Evolutionary conservation across 2,888 invertebrate genomes (phyloP), one percentile per base, ranked within the genome.

Genomic region (Strigamia maritima): DNA sequence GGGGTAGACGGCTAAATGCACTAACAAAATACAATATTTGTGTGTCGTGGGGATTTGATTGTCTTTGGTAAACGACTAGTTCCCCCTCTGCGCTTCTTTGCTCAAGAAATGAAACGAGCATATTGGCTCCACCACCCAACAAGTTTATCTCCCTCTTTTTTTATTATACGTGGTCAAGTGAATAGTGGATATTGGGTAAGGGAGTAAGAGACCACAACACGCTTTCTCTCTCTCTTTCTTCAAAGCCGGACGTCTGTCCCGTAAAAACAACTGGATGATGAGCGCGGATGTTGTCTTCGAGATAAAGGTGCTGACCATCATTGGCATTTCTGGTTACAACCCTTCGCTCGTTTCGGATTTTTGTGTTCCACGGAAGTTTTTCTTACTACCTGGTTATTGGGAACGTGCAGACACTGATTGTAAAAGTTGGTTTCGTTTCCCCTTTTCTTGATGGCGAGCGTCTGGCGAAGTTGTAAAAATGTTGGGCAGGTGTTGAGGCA

Each of bases 21-120:
- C 60, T 65, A 65, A 65, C 60, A 65, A 65, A 65, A 65, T 65
- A 65, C 60, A 65, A 65, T 65, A 65, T 65, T 65, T 65, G 60
- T 65, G 60, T 65, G 60, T 65, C 60, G 4, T 65, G 60, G 60
- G 60, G 60, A 65, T 65, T 65, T 65, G 60, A 65, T 65, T 65
- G 60, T 65, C 60, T 24, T 65, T 65, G 60, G 60, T 22, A 65
- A 65, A 65, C 60, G 22, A 24, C 22, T 22, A 22, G 12, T n/a
- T 22, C 24, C 60, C 60, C 24, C 19, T 22, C 60, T 65, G 60
- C 12, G 60, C 60, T 12, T 65, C 60, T 65, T 22, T 65, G 22
- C 60, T 22, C 60, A 22, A 65, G 60, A 65, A 65, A 65, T 65
- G 60, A 22, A 65, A 65, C 60, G 22, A 65, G 60, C 60, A 65